Conservation (phyloP, 2,888 invertebrate species). For the Drosophila affinis region DNA sequence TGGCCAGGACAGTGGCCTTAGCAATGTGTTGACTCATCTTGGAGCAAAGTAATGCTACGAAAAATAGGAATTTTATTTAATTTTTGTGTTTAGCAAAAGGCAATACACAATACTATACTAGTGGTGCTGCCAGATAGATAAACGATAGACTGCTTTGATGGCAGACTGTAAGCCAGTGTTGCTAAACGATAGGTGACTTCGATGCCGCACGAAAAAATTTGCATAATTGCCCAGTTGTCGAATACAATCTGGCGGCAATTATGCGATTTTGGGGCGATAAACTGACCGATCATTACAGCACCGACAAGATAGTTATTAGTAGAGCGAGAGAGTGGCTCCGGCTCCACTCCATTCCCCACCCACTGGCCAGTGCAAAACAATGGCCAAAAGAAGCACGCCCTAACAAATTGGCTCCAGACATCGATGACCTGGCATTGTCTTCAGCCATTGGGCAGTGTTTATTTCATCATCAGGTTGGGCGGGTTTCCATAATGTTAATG, state of each 20-base stretch:
- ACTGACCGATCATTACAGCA: constrained; percentile 72
- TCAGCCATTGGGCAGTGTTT: neutral
- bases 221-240: constrained; percentile 59
- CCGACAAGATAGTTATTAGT: constrained; percentile 62
- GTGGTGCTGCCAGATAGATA: neutral
- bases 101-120: too few relatives aligned
- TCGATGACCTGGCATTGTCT: constrained; percentile 18
- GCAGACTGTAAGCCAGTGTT: too few relatives aligned
- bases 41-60: neutral
- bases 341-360: constrained; percentile 42
- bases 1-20: constrained; percentile 38
- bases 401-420: constrained; percentile 29
- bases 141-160: neutral
- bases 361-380: constrained; percentile 44
- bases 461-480: constrained; percentile 33
- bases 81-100: constrained; percentile 1
- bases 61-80: constrained; percentile 2
- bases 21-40: constrained; percentile 47
- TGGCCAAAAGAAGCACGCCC: constrained; percentile 35
- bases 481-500: neutral
- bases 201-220: constrained; percentile 53
- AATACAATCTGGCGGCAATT: constrained; percentile 54
- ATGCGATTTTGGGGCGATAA: constrained; percentile 69
- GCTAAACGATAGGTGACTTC: neutral
- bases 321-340: constrained; percentile 25